phyloP scores from a whole-genome alignment of 1,140 invertebrate genomes.

The Adoxophyes honmai region DNA sequence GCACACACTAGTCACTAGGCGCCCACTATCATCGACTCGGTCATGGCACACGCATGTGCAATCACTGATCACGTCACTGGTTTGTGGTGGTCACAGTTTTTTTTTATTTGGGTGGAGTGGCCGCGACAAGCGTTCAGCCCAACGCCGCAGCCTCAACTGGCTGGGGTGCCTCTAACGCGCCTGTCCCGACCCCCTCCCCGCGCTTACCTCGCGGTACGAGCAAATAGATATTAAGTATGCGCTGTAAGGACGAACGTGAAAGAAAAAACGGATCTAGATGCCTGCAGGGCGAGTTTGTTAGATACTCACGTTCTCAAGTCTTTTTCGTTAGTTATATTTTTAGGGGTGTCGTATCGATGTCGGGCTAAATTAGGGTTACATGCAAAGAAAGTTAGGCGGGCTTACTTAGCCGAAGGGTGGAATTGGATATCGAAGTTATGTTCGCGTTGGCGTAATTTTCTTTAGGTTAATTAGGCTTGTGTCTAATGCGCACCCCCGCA shows the following conservation, averaged over 20 bases:
- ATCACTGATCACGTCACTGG: conserved; percentile 49
- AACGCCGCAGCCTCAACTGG: conserved; percentile 63
- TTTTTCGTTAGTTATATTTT: not conserved
- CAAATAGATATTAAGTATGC: conserved; percentile 75
- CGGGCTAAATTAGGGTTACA: too few species aligned
- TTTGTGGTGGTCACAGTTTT: conserved; percentile 51
- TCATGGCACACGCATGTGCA: conserved; percentile 44
- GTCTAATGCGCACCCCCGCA: too few species aligned
- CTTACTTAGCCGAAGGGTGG: too few species aligned
- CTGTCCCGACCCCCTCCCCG: conserved; percentile 51
- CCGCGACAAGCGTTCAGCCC: conserved; percentile 39
- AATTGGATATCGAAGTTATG: too few species aligned
- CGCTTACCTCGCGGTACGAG: conserved; percentile 58
- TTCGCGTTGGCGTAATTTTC: too few species aligned
- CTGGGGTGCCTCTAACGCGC: conserved; percentile 69
- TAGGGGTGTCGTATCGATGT: not conserved
- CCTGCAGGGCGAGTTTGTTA: conserved; percentile 42
- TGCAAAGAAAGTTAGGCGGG: too few species aligned
- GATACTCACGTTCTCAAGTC: conserved; percentile 21
- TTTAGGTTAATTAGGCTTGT: too few species aligned
- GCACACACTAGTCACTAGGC: conserved; percentile 41
- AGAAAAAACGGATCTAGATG: conserved; percentile 58
- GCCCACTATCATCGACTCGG: conserved; percentile 31
- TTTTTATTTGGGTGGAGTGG: conserved; percentile 24
- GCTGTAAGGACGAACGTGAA: conserved; percentile 65